These are phyloP conservation scores for Crocidura indochinensis DNA, from an alignment of 2,797 vertebrate genomes.

Conservation along the genomic window DNA sequence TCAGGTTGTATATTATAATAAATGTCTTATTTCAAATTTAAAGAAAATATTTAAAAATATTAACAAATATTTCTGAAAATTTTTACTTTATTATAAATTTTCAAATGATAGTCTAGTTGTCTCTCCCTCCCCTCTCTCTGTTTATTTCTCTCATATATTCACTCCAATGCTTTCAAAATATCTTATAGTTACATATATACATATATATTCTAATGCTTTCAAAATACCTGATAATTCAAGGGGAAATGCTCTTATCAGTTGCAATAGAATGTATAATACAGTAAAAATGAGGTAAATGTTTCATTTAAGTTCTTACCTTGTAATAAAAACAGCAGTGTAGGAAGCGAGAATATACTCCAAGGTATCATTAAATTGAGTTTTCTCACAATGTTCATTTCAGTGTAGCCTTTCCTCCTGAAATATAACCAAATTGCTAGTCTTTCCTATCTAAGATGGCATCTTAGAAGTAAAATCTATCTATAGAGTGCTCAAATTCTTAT, in stretches of 20 bases:
- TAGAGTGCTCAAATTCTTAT: conserved; percentile 76
- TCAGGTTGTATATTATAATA: neutral
- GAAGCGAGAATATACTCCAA: conserved; percentile 93
- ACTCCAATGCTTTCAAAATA: conserved; percentile 30
- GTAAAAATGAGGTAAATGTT: conserved; percentile 44
- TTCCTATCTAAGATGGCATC: conserved; percentile 93
- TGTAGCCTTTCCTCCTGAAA: conserved; percentile 90
- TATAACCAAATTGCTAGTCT: conserved; percentile 85
- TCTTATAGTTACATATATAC: neutral
- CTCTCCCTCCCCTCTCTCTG: neutral
- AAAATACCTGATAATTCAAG: neutral
- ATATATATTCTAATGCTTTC: conserved; percentile 1
- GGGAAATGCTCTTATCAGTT: conserved; percentile 6
- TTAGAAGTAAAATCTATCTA: conserved; percentile 87
- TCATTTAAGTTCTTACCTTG: conserved; percentile 93
- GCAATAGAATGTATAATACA: conserved; percentile 42
- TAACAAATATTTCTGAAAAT: neutral
- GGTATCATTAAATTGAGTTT: conserved; percentile 95
- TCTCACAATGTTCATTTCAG: conserved; percentile 97
- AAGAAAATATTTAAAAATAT: conserved; percentile 29
- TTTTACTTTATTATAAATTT: conserved; percentile 59
- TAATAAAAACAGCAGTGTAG: conserved; percentile 92
- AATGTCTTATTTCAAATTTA: conserved; percentile 44
- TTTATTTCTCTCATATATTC: no score
- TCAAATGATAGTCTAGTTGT: conserved; percentile 1